These are phyloP conservation scores for Microtus oregoni DNA, from an alignment of 2,113 vertebrate genomes.

Conservation along the genomic window DNA sequence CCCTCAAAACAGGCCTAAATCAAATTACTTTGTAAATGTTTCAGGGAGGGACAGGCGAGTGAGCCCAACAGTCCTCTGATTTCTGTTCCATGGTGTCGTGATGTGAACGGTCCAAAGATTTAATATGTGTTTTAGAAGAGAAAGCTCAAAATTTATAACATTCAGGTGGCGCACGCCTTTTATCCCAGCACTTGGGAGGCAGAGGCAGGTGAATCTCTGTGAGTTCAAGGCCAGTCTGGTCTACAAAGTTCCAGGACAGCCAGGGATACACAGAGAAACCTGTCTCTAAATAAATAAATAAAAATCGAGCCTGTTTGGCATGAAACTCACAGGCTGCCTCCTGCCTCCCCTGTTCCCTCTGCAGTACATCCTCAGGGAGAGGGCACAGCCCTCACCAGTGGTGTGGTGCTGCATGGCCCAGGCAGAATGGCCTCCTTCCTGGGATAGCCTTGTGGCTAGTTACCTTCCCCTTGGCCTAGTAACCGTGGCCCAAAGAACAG, in stretches of 20 bases:
- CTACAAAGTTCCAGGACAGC: neutral
- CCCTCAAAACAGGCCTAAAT: neutral
- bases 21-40: neutral
- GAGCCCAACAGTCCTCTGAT: neutral
- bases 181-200: neutral
- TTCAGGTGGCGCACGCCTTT: neutral
- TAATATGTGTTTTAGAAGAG: conserved; percentile 39
- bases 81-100: neutral
- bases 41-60: neutral
- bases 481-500: neutral
- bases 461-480: neutral
- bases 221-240: neutral
- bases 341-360: neutral
- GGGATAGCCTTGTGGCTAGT: neutral
- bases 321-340: neutral
- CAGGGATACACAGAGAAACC: neutral
- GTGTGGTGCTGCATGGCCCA: neutral
- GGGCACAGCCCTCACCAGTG: neutral
- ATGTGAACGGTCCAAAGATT: neutral
- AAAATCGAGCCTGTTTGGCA: neutral
- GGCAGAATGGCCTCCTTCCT: neutral
- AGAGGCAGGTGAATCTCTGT: neutral
- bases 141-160: conserved; percentile 13
- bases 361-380: neutral
- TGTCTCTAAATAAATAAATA: neutral